These are phyloP conservation scores for Drosophila bifasciata DNA, from an alignment of 1,140 invertebrate genomes.

Conservation along the genomic window DNA sequence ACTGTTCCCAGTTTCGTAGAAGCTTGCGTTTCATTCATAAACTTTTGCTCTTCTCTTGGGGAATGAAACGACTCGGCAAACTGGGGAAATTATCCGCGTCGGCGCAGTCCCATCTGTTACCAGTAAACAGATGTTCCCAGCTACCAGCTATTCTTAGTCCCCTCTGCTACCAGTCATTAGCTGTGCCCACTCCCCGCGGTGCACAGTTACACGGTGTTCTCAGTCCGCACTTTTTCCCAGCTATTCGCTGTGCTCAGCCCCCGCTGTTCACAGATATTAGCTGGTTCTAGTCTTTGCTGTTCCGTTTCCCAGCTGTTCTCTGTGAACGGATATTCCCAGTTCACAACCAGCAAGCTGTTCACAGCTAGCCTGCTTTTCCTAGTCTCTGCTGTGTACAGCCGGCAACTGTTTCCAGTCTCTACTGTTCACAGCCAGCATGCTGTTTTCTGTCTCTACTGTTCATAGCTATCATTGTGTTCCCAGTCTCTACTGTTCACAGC, in stretches of 20 bases:
- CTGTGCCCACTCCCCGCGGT: constrained; percentile 16
- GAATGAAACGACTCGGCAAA: neutral
- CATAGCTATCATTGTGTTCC: no score
- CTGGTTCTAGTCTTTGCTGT: no score
- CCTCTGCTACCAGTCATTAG: neutral
- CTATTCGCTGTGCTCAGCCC: no score
- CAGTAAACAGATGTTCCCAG: neutral
- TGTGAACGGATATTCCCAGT: no score
- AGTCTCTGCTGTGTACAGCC: no score
- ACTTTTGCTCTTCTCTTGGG: constrained; percentile 19
- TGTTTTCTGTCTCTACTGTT: no score
- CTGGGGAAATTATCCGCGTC: constrained; percentile 61
- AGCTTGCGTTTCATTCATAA: constrained; percentile 65
- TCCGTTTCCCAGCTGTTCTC: no score
- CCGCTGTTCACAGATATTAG: no score
- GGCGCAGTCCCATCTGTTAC: constrained; percentile 19
- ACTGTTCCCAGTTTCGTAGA: constrained; percentile 49
- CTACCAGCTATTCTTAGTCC: constrained; percentile 11
- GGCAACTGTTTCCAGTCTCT: no score
- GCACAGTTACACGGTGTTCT: constrained; percentile 4
- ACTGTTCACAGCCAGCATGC: constrained; percentile 4
- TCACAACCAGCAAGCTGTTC: no score
- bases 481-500: no score
- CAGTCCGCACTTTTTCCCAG: neutral
- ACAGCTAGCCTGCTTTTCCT: no score